Conservation (phyloP, 1,140 invertebrate species). For the Atopsyche davidsoni region DNA sequence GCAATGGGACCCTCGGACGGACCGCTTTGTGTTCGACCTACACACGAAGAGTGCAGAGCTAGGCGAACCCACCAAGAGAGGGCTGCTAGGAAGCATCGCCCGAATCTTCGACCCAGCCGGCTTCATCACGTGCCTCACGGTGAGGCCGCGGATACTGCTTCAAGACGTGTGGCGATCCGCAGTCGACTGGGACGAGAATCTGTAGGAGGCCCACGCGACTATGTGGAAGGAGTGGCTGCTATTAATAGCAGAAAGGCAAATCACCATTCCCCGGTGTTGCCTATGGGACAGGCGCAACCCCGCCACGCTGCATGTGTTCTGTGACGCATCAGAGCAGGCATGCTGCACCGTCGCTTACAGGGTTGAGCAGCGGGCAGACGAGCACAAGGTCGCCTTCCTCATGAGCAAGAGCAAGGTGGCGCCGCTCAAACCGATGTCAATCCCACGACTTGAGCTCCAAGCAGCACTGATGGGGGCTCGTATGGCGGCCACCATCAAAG, state of each 20-base stretch:
- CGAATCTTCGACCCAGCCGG: slow-evolving; percentile 36
- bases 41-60: too few relatives aligned
- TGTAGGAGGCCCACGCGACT: not conserved
- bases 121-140: slow-evolving; percentile 31
- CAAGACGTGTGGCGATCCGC: slow-evolving; percentile 32
- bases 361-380: slow-evolving; percentile 9
- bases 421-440: slow-evolving; percentile 27
- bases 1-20: not conserved
- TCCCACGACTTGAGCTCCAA: slow-evolving; percentile 32
- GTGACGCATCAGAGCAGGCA: slow-evolving; percentile 12
- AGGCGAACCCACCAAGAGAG: slow-evolving; percentile 22
- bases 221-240: slow-evolving; percentile 3
- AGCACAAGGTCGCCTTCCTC: slow-evolving; percentile 18
- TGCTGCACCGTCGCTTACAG: slow-evolving; percentile 29
- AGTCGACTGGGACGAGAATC: slow-evolving; percentile 32
- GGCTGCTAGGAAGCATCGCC: slow-evolving; percentile 24
- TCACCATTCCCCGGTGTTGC: slow-evolving; percentile 22
- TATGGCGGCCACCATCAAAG: slow-evolving; percentile 15
- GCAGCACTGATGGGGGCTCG: slow-evolving; percentile 30
- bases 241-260: slow-evolving; percentile 23
- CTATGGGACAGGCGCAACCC: not conserved
- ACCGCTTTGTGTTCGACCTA: not conserved
- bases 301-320: slow-evolving; percentile 7
- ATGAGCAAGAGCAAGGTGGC: slow-evolving; percentile 29
- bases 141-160: slow-evolving; percentile 33